A percentile compares a stretch with the other conserved stretches of the same genome.
These are phyloP conservation scores for Plectrocnemia conspersa DNA, from an alignment of 1,140 invertebrate genomes.

Conservation along the genomic window DNA sequence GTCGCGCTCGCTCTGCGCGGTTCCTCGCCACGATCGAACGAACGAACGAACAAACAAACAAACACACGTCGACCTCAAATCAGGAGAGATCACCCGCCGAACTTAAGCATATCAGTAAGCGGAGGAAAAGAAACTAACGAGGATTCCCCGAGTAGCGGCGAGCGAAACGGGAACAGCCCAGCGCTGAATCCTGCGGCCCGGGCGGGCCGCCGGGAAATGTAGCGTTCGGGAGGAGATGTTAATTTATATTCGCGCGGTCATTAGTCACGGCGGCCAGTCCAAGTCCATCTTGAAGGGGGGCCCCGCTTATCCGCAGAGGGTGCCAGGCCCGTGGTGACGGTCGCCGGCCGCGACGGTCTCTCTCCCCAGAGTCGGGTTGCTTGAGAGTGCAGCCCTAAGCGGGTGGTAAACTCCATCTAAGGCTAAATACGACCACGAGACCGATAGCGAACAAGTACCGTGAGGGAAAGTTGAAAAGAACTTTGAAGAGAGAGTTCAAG, in stretches of 20 bases:
- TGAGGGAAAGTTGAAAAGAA: constrained; percentile 88
- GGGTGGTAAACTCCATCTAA: constrained; percentile 82
- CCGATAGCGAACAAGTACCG: constrained; percentile 88
- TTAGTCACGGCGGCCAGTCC: constrained; percentile 43
- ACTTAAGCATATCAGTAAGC: constrained; percentile 88
- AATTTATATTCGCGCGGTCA: constrained; percentile 30
- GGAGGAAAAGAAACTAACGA: constrained; percentile 90
- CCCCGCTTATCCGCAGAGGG: constrained; percentile 63
- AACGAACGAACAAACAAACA: background rate
- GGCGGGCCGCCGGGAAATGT: constrained; percentile 56
- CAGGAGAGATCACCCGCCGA: constrained; percentile 58
- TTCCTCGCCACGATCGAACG: constrained; percentile 13
- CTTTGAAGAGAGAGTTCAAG: constrained; percentile 86
- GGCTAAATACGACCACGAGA: constrained; percentile 79
- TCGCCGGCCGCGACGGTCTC: constrained; percentile 50
- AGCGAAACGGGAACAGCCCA: constrained; percentile 78
- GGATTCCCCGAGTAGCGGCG: constrained; percentile 84
- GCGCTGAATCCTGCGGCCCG: constrained; percentile 50
- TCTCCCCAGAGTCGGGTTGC: constrained; percentile 79
- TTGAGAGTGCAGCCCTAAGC: constrained; percentile 81
- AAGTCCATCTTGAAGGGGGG: constrained; percentile 68
- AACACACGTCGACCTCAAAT: constrained; percentile 6
- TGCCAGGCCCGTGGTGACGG: constrained; percentile 63
- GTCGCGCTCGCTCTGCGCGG: background rate
- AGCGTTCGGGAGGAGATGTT: constrained; percentile 58